These are phyloP conservation scores for Hyperoplus immaculatus DNA, from an alignment of 2,797 vertebrate genomes.

Conservation along the genomic window DNA sequence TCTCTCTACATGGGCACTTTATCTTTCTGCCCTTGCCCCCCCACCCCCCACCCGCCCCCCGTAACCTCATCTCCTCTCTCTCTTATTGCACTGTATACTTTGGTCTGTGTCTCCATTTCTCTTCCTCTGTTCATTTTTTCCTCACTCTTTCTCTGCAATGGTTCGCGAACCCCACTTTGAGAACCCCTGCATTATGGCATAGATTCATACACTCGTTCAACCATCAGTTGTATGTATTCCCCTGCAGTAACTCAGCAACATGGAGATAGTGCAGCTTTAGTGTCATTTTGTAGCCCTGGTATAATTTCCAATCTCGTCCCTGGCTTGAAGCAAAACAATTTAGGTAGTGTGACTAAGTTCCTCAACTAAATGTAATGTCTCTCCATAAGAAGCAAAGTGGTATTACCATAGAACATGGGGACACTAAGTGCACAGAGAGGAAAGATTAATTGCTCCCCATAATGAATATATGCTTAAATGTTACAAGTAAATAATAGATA, in stretches of 20 bases:
- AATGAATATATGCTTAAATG: constrained; percentile 52
- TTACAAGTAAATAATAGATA: constrained; percentile 62
- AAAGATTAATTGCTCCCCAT: constrained; percentile 53
- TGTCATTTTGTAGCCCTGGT: constrained; percentile 10
- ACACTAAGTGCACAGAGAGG: constrained; percentile 16
- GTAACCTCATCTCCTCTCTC: constrained; percentile 57
- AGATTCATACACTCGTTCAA: constrained; percentile 7
- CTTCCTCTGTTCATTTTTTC: constrained; percentile 48
- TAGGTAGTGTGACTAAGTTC: constrained; percentile 40
- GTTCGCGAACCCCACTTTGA: neutral
- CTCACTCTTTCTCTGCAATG: constrained; percentile 27
- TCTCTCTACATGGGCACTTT: constrained; percentile 59
- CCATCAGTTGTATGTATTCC: neutral
- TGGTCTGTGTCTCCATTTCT: constrained; percentile 58
- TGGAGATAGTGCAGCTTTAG: constrained; percentile 3
- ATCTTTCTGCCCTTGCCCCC: constrained; percentile 73
- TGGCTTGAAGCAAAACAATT: constrained; percentile 32
- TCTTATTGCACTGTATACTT: constrained; percentile 65
- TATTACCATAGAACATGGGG: constrained; percentile 24
- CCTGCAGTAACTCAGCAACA: constrained; percentile 24
- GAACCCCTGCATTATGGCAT: constrained; percentile 25
- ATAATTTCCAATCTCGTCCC: constrained; percentile 2
- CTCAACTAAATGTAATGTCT: constrained; percentile 23
- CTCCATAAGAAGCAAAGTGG: constrained; percentile 29
- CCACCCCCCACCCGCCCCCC: neutral